Percentiles rank a stretch among this genome's conserved stretches.
phyloP scores from a whole-genome alignment of 2,113 vertebrate species.

The Sapayoa aenigma region DNA sequence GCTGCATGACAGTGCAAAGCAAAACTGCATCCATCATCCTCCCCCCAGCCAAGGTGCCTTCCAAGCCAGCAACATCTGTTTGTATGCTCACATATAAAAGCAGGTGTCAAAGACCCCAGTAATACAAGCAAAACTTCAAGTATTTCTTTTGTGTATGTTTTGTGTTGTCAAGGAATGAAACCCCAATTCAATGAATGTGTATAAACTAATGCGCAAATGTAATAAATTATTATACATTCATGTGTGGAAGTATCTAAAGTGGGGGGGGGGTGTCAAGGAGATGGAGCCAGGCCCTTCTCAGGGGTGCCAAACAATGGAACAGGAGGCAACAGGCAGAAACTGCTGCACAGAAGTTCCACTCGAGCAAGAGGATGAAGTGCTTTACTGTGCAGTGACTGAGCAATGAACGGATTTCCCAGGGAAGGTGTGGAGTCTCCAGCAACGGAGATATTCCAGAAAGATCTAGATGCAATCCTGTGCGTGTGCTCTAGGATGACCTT shows the following conservation, averaged over 20 bases:
- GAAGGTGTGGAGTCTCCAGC: not conserved
- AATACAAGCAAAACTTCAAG: not conserved
- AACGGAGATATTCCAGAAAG: too few relatives aligned
- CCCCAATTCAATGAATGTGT: not conserved
- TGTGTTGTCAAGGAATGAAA: not conserved
- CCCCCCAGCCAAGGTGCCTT: not conserved
- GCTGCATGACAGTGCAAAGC: not conserved
- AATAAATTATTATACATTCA: not conserved
- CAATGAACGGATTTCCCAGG: not conserved
- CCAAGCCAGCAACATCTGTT: not conserved
- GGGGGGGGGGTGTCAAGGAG: not conserved
- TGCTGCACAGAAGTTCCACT: not conserved
- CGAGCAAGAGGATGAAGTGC: not conserved
- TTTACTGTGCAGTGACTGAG: not conserved
- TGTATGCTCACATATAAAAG: accelerated
- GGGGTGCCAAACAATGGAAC: not conserved
- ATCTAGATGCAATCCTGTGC: not conserved
- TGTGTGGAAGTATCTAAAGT: not conserved
- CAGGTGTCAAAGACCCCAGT: not conserved
- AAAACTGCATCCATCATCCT: not conserved
- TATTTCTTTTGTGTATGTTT: not conserved
- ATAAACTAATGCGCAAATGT: not conserved
- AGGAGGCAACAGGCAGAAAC: not conserved
- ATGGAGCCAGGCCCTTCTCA: not conserved
- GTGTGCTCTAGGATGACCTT: not conserved